Percentiles rank a stretch among this genome's conserved stretches.
phyloP scores from a whole-genome alignment of 1,140 invertebrate genomes.

The Sarcophaga peregrina region DNA sequence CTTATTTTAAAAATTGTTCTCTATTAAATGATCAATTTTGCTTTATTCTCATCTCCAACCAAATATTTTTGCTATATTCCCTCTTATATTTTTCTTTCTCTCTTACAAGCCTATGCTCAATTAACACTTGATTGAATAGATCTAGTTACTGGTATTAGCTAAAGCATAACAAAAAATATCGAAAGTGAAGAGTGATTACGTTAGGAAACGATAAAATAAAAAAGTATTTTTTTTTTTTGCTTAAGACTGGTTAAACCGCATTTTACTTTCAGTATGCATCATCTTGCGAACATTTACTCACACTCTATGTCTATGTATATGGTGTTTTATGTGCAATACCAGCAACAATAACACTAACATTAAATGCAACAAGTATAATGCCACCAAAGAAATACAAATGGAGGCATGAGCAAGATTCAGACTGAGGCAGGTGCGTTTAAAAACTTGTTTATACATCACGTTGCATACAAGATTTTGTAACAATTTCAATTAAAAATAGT shows the following conservation, averaged over 20 bases:
- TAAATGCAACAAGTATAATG: too few relatives aligned
- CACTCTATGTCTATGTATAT: background rate
- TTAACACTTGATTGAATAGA: too few relatives aligned
- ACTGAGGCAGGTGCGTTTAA: constrained; percentile 7
- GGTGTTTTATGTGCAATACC: background rate
- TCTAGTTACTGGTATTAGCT: too few relatives aligned
- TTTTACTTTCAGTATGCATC: background rate
- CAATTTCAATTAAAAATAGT: constrained; percentile 16
- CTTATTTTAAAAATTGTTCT: too few relatives aligned
- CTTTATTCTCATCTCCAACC: too few relatives aligned
- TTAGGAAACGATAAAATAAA: constrained; percentile 8
- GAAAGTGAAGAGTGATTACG: constrained; percentile 14
- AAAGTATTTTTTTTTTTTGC: background rate
- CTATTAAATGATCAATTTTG: too few relatives aligned
- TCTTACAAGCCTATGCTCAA: too few relatives aligned
- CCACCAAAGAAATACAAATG: background rate
- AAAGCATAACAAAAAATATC: background rate
- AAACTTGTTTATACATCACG: constrained; percentile 14
- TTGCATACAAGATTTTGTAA: constrained; percentile 15
- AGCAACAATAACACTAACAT: too few relatives aligned
- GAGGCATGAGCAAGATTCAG: background rate
- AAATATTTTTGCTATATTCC: too few relatives aligned
- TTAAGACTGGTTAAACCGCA: constrained; percentile 8
- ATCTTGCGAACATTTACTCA: background rate
- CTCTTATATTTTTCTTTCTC: too few relatives aligned